These are phyloP conservation scores for Syngnathus rostellatus DNA, from an alignment of 2,797 vertebrate genomes.

Conservation along the genomic window DNA sequence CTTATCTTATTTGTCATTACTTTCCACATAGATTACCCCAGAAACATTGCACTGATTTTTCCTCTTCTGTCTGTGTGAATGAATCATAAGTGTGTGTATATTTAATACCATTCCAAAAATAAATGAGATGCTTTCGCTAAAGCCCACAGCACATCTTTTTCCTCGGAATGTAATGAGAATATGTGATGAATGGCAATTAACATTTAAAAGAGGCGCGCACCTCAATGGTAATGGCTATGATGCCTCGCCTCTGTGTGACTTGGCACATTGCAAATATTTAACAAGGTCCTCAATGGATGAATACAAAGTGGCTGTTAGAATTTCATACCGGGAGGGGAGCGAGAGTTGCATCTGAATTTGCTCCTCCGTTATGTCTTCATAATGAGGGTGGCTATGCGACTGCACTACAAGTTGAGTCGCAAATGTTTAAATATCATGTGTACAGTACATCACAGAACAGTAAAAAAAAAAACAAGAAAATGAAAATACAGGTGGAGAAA, in stretches of 20 bases:
- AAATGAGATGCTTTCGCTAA: slow-evolving; percentile 39
- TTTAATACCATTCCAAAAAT: slow-evolving; percentile 44
- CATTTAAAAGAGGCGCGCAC: slow-evolving; percentile 59
- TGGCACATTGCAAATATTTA: slow-evolving; percentile 59
- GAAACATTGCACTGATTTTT: slow-evolving; percentile 19
- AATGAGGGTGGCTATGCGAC: background rate
- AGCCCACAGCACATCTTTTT: slow-evolving; percentile 52
- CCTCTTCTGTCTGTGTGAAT: slow-evolving; percentile 2
- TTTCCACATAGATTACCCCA: slow-evolving; percentile 6
- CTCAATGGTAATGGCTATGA: slow-evolving; percentile 53
- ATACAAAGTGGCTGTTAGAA: slow-evolving; percentile 18
- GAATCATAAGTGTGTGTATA: slow-evolving; percentile 25
- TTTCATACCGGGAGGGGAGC: slow-evolving; percentile 16
- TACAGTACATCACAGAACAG: background rate
- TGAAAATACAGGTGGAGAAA: background rate
- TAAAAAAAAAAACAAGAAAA: background rate
- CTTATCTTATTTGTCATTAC: slow-evolving; percentile 1
- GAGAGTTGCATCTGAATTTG: slow-evolving; percentile 6
- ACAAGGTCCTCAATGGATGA: slow-evolving; percentile 35
- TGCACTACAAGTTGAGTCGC: background rate
- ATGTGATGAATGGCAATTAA: slow-evolving; percentile 60
- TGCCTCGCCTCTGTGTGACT: slow-evolving; percentile 38
- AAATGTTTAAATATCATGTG: background rate
- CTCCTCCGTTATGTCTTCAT: slow-evolving; percentile 6
- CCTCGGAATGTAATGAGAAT: slow-evolving; percentile 55